Evolutionary conservation across 2,113 vertebrate species (phyloP), one percentile per base, ranked within the genome.

Genomic region (Terrapene triunguis): DNA sequence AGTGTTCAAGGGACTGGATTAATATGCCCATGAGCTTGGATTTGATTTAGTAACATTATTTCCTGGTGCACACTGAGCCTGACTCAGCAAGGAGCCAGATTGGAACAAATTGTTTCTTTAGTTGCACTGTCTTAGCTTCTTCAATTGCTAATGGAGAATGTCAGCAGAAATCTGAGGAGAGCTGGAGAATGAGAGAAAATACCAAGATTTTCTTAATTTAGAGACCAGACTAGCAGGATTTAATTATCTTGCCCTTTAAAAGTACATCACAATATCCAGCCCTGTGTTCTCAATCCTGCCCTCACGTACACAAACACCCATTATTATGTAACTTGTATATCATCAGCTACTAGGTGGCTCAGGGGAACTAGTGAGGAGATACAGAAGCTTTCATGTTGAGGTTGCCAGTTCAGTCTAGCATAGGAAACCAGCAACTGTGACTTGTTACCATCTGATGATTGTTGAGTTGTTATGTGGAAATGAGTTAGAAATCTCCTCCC

Each of bases 71-170:
- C 81, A 32, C 84, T 93, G 74, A 82, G 84, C 90, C 91, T 97
- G 94, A 96, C 84, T 90, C 92, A 94, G 92, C 89, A 92, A 85
- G 55, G 83, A 95, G 54, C 55, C 59, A 89, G 82, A 82, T 85
- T 85, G 74, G 91, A 95, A 96, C 88, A 97, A 94, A 95, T 54
- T 90, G 89, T 96, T 97, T 88, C 80, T 97, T 84, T 87, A 89
- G 91, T 85, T 11, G 42, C 80, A 50, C 11, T 35, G 54, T 3
- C 93, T 96, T 51, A 59, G 87, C 76, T 86, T 95, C 89, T 90
- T 86, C 84, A 87, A 80, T 87, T 82, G 25, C 83, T 95, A 90
- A 94, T 10, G 3, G 80, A 88, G 74, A 93, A 42, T n/a, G 50
- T 90, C 94, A 96, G 82, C 14, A 93, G 91, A 91, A 92, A 96